Evolutionary conservation across 2,888 invertebrate genomes (phyloP).

Genomic region (Dinocampus coccinellae): DNA sequence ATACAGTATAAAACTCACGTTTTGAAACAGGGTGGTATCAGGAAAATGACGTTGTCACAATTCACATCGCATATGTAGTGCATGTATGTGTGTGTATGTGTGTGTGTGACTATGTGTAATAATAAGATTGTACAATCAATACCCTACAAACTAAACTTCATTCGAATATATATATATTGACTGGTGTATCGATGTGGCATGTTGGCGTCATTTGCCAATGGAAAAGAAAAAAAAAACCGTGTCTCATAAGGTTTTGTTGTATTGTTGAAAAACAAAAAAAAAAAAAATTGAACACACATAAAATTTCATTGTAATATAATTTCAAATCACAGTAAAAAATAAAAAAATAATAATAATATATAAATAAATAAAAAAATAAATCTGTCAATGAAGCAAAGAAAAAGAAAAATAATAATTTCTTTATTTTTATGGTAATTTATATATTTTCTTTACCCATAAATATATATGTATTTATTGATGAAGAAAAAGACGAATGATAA

Average conservation of each 20-base stretch:
- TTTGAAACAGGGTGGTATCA: slow-evolving; percentile 34
- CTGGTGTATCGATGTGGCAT: not conserved
- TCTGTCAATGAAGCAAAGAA: too few relatives aligned
- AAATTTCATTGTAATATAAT: not conserved
- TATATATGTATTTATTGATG: not conserved
- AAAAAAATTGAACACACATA: not conserved
- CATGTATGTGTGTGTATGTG: not conserved
- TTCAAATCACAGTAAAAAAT: not conserved
- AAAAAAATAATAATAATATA: too few relatives aligned
- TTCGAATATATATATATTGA: slow-evolving; percentile 22
- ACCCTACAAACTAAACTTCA: slow-evolving; percentile 47
- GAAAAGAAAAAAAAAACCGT: slow-evolving; percentile 18
- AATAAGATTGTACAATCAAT: slow-evolving; percentile 65
- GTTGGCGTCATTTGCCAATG: not conserved
- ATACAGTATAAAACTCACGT: slow-evolving; percentile 30
- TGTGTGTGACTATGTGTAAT: slow-evolving; percentile 33
- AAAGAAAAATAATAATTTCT: too few relatives aligned
- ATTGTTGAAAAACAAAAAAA: not conserved
- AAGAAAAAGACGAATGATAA: not conserved
- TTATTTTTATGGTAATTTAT: not conserved
- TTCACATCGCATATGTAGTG: too few relatives aligned
- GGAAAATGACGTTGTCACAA: slow-evolving; percentile 26
- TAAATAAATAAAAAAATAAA: too few relatives aligned
- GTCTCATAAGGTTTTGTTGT: not conserved
- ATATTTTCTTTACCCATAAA: too few relatives aligned